Conservation (phyloP, 2,113 vertebrate species). For the Poeciliopsis retropinna region DNA sequence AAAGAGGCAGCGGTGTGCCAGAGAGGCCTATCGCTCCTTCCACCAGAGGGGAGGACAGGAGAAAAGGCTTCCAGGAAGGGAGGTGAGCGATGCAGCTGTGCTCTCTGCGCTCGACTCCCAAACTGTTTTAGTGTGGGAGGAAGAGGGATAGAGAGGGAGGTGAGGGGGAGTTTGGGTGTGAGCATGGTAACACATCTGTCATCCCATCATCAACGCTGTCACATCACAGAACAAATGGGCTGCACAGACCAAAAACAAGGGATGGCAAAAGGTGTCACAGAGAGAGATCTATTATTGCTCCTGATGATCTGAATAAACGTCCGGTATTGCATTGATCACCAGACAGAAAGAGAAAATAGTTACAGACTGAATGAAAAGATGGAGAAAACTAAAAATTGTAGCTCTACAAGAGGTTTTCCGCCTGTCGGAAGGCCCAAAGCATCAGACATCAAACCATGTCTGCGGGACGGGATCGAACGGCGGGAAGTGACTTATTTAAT, state of each 20-base stretch:
- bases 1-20: slow-evolving; percentile 71
- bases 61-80: slow-evolving; percentile 23
- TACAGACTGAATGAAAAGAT: slow-evolving; percentile 14
- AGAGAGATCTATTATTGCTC: slow-evolving; percentile 38
- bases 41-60: slow-evolving; percentile 26
- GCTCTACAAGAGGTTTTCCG: not conserved
- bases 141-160: not conserved
- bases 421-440: slow-evolving; percentile 27
- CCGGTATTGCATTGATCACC: slow-evolving; percentile 5
- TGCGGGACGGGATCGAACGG: slow-evolving; percentile 12
- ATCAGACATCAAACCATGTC: not conserved
- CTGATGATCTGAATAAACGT: slow-evolving; percentile 23
- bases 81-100: slow-evolving; percentile 59
- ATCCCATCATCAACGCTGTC: slow-evolving; percentile 70
- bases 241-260: slow-evolving; percentile 45
- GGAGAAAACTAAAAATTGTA: slow-evolving; percentile 11
- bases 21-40: slow-evolving; percentile 53
- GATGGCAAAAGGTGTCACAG: slow-evolving; percentile 47
- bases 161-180: slow-evolving; percentile 27
- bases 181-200: slow-evolving; percentile 67
- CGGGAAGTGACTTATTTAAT: slow-evolving; percentile 65
- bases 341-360: not conserved
- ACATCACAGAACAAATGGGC: slow-evolving; percentile 64
- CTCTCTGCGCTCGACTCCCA: slow-evolving; percentile 39
- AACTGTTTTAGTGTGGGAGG: slow-evolving; percentile 23